Evolutionary conservation across 2,888 invertebrate species (phyloP), one percentile per base, ranked within the genome.

Genomic region (Troides aeacus): DNA sequence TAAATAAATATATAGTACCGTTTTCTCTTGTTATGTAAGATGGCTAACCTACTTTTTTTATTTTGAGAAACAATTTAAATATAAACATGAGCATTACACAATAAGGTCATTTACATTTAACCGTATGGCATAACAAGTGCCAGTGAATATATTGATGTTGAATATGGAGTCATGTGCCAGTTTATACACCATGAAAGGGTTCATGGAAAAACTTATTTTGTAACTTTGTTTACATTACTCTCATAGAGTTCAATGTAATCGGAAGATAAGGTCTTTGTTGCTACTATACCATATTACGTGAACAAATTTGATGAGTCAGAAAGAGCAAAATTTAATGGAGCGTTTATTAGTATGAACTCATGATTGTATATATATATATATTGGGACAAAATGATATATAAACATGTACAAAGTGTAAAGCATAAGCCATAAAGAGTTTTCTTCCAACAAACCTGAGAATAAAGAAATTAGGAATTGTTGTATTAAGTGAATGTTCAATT

Each of bases 1-100:
- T 58, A 58, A 58, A 58, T 23, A 58, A 58, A 58, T 23, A 6
- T 18, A 23, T 3, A 23, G 57, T 58, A 10, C 23, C 57, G 7
- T 58, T 21, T 58, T 17, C n/a, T 18, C 39, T 67, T 39, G 24
- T 62, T 67, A 67, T 46, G 46, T 62, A 66, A 67, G 61, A 42
- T 18, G n/a, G 4, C 30, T 62, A 62, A n/a, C 62, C 56, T 57
- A 53, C 62, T 62, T 62, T 18, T 61, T 36, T 61, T 39, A 5
- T 42, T 30, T 1, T 4, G 50, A 53, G 36, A 66, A 46, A 60
- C 12, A 66, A 46, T 61, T 53, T 39, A 66, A 61, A n/a, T 61
- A n/a, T 39, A 66, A 23, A 58, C 23, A 15, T 58, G 57, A 30
- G 24, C 18, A 66, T 60, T 60, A 60, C 50, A 21, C 10, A 66